These are phyloP conservation scores for Bungarus multicinctus DNA, from an alignment of 2,113 vertebrate species.

Conservation along the genomic window DNA sequence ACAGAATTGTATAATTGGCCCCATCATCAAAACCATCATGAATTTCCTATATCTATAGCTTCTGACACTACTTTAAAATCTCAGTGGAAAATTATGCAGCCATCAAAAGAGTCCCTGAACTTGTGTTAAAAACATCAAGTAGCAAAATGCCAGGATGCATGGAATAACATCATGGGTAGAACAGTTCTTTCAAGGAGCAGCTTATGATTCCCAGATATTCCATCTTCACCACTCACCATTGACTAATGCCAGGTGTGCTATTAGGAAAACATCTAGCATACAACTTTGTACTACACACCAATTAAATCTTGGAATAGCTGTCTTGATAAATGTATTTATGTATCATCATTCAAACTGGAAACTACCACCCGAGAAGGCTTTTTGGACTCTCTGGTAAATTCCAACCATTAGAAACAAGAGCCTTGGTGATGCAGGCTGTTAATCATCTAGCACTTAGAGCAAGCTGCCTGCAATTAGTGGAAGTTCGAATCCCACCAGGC, in stretches of 20 bases:
- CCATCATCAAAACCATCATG: neutral
- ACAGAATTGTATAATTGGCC: neutral
- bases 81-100: neutral
- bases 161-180: neutral
- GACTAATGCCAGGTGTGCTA: neutral
- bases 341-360: neutral
- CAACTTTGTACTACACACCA: neutral
- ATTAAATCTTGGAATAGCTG: neutral
- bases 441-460: too few species aligned
- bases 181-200: neutral
- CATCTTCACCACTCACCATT: neutral
- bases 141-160: neutral
- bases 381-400: neutral
- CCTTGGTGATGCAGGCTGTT: too few species aligned
- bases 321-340: neutral
- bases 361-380: neutral
- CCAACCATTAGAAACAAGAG: neutral
- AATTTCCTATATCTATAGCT: neutral
- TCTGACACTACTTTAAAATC: neutral
- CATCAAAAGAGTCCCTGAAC: neutral
- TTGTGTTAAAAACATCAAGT: neutral
- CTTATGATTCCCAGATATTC: neutral
- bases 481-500: too few species aligned
- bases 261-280: neutral
- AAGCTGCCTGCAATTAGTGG: too few species aligned